These are phyloP conservation scores for Propithecus perrieri DNA, from an alignment of 2,797 vertebrate species.

Conservation along the genomic window DNA sequence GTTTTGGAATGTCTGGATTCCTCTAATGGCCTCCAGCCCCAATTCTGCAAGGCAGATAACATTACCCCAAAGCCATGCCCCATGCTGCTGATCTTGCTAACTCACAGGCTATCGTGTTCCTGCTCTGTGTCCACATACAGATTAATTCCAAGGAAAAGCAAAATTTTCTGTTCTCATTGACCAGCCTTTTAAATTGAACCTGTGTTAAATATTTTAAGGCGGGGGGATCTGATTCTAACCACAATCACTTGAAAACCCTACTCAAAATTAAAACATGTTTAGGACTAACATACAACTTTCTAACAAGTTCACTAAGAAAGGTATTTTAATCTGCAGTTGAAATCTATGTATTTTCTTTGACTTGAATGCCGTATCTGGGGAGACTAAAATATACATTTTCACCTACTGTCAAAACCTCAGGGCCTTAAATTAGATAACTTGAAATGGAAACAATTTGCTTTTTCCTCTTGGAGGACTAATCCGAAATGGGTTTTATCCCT, in stretches of 20 bases:
- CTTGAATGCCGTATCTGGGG: not conserved
- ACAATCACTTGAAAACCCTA: not conserved
- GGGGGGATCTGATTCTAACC: not conserved
- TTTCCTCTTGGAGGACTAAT: not conserved
- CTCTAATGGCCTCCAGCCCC: not conserved
- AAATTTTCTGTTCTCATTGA: slow-evolving; percentile 37
- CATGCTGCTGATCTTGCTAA: not conserved
- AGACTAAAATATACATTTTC: slow-evolving; percentile 20
- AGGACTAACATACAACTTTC: not conserved
- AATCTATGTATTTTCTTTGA: slow-evolving; percentile 31
- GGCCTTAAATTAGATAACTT: slow-evolving; percentile 37
- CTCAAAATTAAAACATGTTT: not conserved
- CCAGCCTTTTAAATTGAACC: slow-evolving; percentile 1
- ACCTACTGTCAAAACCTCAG: slow-evolving; percentile 27
- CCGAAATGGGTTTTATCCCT: slow-evolving; percentile 41
- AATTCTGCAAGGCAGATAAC: not conserved
- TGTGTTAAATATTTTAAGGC: slow-evolving; percentile 4
- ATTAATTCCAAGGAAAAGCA: not conserved
- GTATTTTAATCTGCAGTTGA: slow-evolving; percentile 30
- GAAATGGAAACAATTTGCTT: slow-evolving; percentile 44
- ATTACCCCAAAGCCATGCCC: not conserved
- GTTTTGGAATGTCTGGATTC: not conserved
- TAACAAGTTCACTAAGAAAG: not conserved
- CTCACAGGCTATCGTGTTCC: not conserved
- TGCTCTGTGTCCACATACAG: fast-evolving